phyloP scores from a whole-genome alignment of 2,113 vertebrate genomes.

The Spheniscus mendiculus region DNA sequence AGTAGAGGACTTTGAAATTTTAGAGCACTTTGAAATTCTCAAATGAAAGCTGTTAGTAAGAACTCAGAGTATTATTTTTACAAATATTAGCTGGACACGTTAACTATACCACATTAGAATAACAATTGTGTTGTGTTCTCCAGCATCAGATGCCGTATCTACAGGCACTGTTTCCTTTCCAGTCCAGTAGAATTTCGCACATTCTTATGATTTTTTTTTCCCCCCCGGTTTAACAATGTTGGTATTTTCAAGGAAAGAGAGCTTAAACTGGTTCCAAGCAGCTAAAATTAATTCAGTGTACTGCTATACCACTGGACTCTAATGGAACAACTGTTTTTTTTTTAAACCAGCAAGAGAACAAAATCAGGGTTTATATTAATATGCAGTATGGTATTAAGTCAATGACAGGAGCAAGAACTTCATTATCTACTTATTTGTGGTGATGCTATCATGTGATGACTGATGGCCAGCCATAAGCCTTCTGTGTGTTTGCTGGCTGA shows the following conservation, averaged over 20 bases:
- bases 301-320: not conserved
- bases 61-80: not conserved
- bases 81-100: not conserved
- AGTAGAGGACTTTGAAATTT: too few relatives aligned
- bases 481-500: not conserved
- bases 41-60: not conserved
- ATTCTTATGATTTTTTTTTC: not conserved
- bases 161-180: not conserved
- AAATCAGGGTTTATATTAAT: not conserved
- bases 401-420: not conserved
- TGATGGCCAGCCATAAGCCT: not conserved
- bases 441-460: not conserved
- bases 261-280: not conserved
- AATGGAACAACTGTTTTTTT: not conserved
- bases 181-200: not conserved
- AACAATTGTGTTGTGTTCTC: not conserved
- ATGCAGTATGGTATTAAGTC: not conserved
- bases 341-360: not conserved
- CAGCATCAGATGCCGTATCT: not conserved
- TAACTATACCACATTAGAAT: not conserved
- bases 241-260: not conserved
- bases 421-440: not conserved
- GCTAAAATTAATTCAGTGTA: not conserved
- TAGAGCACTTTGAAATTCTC: not conserved
- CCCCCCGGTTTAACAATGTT: fast-evolving